Evolutionary conservation across 2,113 vertebrate species (phyloP).

Genomic region (Mormyrus lacerda): DNA sequence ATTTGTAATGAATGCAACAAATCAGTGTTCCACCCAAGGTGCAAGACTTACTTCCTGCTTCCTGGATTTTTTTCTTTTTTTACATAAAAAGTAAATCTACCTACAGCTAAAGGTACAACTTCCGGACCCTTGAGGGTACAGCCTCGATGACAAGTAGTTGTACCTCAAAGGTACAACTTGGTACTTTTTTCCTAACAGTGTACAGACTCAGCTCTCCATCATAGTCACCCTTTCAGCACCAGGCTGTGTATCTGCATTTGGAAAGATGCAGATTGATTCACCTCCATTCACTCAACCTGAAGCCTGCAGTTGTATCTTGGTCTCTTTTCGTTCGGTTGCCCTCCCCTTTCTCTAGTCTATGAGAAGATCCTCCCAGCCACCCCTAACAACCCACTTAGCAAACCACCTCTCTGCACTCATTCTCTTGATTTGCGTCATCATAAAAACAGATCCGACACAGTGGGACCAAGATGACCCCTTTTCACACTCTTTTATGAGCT

Average conservation of each 20-base stretch:
- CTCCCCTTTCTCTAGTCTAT: not conserved
- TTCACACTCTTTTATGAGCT: not conserved
- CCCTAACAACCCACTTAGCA: not conserved
- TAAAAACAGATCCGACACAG: slow-evolving; percentile 24
- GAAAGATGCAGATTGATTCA: not conserved
- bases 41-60: too few species aligned
- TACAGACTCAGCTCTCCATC: not conserved
- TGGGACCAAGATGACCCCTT: slow-evolving; percentile 24
- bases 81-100: too few species aligned
- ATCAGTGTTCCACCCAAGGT: too few species aligned
- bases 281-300: not conserved
- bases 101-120: too few species aligned
- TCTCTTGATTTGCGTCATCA: not conserved
- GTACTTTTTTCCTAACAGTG: too few species aligned
- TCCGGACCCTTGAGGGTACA: too few species aligned
- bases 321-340: not conserved
- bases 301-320: not conserved
- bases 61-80: too few species aligned
- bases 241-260: not conserved
- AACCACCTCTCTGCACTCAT: not conserved
- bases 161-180: too few species aligned
- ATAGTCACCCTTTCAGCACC: not conserved
- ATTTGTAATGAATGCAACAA: not conserved
- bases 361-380: slow-evolving; percentile 21
- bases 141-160: too few species aligned